Conservation (phyloP, 2,888 invertebrate genomes). For the Hyles lineata region DNA sequence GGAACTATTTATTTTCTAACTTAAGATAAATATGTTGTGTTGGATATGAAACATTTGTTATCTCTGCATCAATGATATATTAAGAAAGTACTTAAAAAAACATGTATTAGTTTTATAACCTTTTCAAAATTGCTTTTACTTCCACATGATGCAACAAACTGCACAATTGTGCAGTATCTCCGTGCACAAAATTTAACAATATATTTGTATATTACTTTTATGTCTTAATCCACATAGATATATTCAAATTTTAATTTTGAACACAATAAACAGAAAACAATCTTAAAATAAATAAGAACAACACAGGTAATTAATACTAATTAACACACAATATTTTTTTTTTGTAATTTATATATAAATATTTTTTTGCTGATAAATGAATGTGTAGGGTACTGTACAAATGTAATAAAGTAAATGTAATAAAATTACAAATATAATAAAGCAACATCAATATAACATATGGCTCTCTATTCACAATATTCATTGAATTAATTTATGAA, state of each 20-base stretch:
- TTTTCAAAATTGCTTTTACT: neutral
- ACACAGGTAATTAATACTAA: no score
- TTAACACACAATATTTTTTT: no score
- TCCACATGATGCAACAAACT: neutral
- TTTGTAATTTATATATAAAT: no score
- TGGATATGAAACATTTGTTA: neutral
- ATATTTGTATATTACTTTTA: no score
- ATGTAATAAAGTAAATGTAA: no score
- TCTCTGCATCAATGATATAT: neutral
- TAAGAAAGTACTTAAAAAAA: neutral
- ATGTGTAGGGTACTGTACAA: no score
- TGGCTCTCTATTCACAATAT: neutral
- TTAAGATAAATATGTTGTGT: neutral
- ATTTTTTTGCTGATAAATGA: no score
- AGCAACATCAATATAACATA: neutral
- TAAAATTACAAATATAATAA: no score
- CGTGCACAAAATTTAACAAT: neutral
- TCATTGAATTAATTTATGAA: neutral
- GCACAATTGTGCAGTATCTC: neutral
- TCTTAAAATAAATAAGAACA: no score
- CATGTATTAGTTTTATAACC: neutral
- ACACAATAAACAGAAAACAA: no score
- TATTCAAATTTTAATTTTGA: no score
- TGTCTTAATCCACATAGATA: no score
- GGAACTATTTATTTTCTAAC: neutral